Evolutionary conservation across 2,888 invertebrate genomes (phyloP).

Genomic region (Drosophila suboccidentalis): DNA sequence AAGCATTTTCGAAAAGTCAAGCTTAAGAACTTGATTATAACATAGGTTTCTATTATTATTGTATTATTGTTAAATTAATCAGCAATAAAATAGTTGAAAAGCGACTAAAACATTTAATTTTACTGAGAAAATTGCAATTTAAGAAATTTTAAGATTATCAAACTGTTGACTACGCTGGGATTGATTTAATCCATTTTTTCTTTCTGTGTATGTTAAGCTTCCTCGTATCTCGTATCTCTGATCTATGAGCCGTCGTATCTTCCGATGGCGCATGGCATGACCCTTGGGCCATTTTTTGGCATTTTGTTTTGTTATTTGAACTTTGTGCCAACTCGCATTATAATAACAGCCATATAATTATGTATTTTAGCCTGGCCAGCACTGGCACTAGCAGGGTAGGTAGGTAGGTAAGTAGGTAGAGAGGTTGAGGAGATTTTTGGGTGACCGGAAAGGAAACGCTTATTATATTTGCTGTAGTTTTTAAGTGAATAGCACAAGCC

Average conservation of each 20-base stretch:
- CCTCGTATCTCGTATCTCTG: slow-evolving; percentile 49
- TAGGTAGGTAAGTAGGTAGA: not conserved
- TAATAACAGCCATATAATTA: slow-evolving; percentile 74
- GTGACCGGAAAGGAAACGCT: slow-evolving; percentile 55
- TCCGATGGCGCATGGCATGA: slow-evolving; percentile 31
- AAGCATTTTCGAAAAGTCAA: too few relatives aligned
- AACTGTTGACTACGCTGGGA: too few relatives aligned
- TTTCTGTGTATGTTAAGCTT: slow-evolving; percentile 15
- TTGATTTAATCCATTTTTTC: too few relatives aligned
- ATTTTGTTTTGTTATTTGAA: slow-evolving; percentile 51
- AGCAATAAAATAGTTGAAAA: too few relatives aligned
- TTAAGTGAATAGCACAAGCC: slow-evolving; percentile 48
- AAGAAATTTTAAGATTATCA: too few relatives aligned
- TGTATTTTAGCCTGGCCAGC: slow-evolving; percentile 68
- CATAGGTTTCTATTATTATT: too few relatives aligned
- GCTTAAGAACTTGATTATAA: too few relatives aligned
- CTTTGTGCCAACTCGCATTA: slow-evolving; percentile 75
- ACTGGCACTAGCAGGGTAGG: slow-evolving; percentile 26
- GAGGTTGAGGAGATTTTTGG: not conserved
- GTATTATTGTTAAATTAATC: too few relatives aligned
- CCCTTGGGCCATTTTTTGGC: slow-evolving; percentile 39
- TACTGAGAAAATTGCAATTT: too few relatives aligned
- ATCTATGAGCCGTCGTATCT: slow-evolving; percentile 47
- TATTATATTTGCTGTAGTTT: slow-evolving; percentile 71
- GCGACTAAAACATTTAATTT: too few relatives aligned